phyloP scores from a whole-genome alignment of 2,113 vertebrate genomes.

The Reinhardtius hippoglossoides region DNA sequence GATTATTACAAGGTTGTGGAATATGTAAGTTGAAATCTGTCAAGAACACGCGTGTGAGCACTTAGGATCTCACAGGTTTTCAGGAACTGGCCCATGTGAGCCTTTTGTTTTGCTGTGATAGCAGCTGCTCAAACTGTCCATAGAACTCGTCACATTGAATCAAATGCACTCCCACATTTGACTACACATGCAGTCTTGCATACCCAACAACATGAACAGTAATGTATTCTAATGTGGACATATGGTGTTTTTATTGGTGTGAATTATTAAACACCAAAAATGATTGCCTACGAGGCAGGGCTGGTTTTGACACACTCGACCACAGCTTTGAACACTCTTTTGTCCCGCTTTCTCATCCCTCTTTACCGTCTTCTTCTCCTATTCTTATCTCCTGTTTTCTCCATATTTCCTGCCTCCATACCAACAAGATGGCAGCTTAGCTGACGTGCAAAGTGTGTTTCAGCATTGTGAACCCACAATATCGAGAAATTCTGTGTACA shows the following conservation, averaged over 20 bases:
- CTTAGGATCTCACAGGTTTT: slow-evolving; percentile 24
- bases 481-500: slow-evolving; percentile 27
- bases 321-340: background rate
- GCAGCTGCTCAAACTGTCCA: slow-evolving; percentile 18
- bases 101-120: slow-evolving; percentile 27
- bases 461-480: slow-evolving; percentile 14
- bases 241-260: slow-evolving; percentile 47
- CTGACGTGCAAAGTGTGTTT: background rate
- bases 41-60: slow-evolving; percentile 16
- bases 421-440: slow-evolving; percentile 7
- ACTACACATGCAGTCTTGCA: slow-evolving; percentile 46
- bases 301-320: slow-evolving; percentile 16
- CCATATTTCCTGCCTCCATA: slow-evolving; percentile 11
- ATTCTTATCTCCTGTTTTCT: slow-evolving; percentile 9
- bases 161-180: slow-evolving; percentile 28
- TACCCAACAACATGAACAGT: slow-evolving; percentile 25
- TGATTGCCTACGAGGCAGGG: slow-evolving; percentile 1
- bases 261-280: slow-evolving; percentile 49
- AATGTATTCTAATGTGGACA: slow-evolving; percentile 45
- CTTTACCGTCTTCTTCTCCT: background rate
- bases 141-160: slow-evolving; percentile 50
- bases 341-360: background rate
- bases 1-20: slow-evolving; percentile 16
- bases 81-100: slow-evolving; percentile 26
- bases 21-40: slow-evolving; percentile 43